These are phyloP conservation scores for Pseudomyrmex concolor DNA, from an alignment of 1,140 invertebrate species.

Conservation along the genomic window DNA sequence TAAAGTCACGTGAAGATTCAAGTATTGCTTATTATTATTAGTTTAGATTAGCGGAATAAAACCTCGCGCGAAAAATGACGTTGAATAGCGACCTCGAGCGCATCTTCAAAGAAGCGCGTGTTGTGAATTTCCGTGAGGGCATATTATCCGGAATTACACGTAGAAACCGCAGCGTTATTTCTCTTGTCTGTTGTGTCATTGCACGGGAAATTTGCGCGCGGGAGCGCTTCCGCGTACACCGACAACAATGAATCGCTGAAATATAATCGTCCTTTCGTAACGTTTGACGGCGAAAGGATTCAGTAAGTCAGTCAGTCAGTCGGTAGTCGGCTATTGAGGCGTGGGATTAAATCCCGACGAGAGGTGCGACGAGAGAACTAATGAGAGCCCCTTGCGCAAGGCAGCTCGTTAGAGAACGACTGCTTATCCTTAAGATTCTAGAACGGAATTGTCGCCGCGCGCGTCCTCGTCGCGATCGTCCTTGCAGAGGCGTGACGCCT, in stretches of 20 bases:
- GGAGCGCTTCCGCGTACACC: conserved; percentile 67
- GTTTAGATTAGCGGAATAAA: background rate
- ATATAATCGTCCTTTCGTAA: conserved; percentile 76
- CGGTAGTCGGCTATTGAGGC: conserved; percentile 69
- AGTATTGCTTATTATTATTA: too few relatives aligned
- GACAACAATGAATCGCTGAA: conserved; percentile 72
- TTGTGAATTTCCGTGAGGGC: background rate
- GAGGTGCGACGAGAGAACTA: conserved; percentile 60
- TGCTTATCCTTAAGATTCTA: conserved; percentile 46
- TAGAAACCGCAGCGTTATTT: conserved; percentile 32
- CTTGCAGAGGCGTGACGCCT: conserved; percentile 46
- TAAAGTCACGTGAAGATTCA: too few relatives aligned
- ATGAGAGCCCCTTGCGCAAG: conserved; percentile 67
- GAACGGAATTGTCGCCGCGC: background rate
- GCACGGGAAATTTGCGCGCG: conserved; percentile 25
- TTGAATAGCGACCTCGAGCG: background rate
- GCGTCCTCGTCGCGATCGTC: conserved; percentile 42
- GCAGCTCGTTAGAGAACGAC: conserved; percentile 52
- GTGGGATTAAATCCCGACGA: conserved; percentile 66
- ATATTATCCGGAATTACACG: conserved; percentile 20
- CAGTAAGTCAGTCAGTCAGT: conserved; percentile 72
- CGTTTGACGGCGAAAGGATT: conserved; percentile 32
- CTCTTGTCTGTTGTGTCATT: conserved; percentile 23
- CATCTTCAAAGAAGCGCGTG: background rate
- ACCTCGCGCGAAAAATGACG: background rate